Percentiles rank a stretch among this genome's conserved stretches.
Evolutionary conservation across 2,888 invertebrate genomes (phyloP).

Genomic region (Drosophila antonietae): DNA sequence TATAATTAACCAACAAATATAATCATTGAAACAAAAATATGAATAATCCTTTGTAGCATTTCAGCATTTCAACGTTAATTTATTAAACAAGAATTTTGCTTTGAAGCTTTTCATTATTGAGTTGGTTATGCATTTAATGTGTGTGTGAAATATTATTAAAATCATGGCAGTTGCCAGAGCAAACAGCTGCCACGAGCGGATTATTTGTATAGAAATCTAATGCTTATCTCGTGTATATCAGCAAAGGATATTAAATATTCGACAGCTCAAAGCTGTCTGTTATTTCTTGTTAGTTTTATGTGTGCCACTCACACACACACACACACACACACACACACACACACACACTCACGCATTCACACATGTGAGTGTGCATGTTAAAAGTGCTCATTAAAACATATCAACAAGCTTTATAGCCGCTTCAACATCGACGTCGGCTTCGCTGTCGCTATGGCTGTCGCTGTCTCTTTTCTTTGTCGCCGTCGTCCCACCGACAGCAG

Average conservation of each 20-base stretch:
- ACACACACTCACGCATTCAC: conserved; percentile 9
- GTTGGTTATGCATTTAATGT: neutral
- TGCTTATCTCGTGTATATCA: neutral
- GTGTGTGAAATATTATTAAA: neutral
- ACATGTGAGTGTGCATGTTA: conserved; percentile 55
- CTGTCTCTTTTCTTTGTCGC: conserved; percentile 8
- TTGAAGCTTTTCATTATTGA: neutral
- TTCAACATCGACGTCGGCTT: conserved; percentile 29
- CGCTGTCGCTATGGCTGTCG: conserved; percentile 4
- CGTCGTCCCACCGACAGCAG: conserved; percentile 51
- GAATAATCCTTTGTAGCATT: no score
- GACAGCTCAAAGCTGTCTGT: conserved; percentile 4
- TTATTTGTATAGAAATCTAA: conserved; percentile 4
- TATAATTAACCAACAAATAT: no score
- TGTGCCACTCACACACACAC: no score
- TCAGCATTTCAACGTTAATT: neutral
- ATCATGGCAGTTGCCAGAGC: neutral
- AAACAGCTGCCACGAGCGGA: neutral
- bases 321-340: conserved; percentile 17
- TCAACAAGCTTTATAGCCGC: conserved; percentile 72
- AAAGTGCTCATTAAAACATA: conserved; percentile 77
- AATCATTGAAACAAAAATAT: no score
- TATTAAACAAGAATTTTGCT: neutral
- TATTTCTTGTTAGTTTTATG: conserved; percentile 45
- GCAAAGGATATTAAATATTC: conserved; percentile 20